Conservation (phyloP, 2,797 vertebrate species). For the Chaenodraco wilsoni region DNA sequence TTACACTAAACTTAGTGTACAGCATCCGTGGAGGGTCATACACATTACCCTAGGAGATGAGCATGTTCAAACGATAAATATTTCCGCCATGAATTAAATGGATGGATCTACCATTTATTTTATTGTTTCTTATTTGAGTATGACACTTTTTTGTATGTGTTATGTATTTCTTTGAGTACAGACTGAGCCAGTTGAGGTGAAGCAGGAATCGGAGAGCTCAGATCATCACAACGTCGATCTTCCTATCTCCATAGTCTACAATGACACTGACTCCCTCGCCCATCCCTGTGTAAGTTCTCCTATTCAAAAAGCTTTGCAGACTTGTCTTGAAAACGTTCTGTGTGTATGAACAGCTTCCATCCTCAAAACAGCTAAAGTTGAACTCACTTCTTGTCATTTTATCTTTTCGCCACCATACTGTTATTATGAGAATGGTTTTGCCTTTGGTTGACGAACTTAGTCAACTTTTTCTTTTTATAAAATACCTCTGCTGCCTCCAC, state of each 20-base stretch:
- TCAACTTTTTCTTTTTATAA: constrained; percentile 33
- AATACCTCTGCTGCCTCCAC: background rate
- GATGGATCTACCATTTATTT: background rate
- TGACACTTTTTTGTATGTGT: background rate
- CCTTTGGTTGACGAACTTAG: constrained; percentile 32
- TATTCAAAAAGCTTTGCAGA: background rate
- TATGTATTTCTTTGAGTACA: constrained; percentile 42
- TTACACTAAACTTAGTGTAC: too few species aligned
- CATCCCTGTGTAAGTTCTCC: constrained; percentile 90
- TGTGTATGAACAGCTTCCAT: constrained; percentile 10
- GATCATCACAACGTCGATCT: constrained; percentile 82
- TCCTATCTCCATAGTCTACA: constrained; percentile 92
- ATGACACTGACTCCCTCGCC: constrained; percentile 90
- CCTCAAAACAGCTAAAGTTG: constrained; percentile 4
- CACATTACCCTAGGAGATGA: too few species aligned
- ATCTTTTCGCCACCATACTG: constrained; percentile 1
- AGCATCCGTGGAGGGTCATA: too few species aligned
- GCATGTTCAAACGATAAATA: too few species aligned
- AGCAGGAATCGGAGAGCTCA: constrained; percentile 66
- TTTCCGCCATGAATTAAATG: too few species aligned
- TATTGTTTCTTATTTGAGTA: background rate
- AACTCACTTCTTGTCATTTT: constrained; percentile 17
- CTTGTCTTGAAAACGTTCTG: constrained; percentile 3
- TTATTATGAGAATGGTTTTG: constrained; percentile 29
- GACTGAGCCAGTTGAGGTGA: constrained; percentile 81